phyloP scores from a whole-genome alignment of 2,113 vertebrate species.

The Dicrurus megarhynchus region DNA sequence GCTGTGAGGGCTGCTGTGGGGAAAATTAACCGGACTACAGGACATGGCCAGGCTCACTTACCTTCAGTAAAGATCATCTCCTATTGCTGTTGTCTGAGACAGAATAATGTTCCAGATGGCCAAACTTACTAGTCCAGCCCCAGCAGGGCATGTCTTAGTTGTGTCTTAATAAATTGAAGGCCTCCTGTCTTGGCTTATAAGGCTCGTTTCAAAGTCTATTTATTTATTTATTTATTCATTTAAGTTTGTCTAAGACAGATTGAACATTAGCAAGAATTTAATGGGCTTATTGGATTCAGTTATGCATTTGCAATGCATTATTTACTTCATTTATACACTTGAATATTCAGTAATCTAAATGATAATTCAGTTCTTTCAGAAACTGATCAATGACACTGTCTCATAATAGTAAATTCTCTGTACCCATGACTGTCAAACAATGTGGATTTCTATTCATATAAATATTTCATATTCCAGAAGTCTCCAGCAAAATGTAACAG shows the following conservation, averaged over 20 bases:
- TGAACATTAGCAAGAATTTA: neutral
- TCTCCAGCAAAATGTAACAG: neutral
- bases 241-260: neutral
- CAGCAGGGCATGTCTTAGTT: neutral
- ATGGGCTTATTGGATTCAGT: neutral
- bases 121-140: neutral
- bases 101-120: neutral
- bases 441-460: neutral
- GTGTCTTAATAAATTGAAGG: neutral
- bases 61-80: neutral
- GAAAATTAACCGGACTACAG: neutral
- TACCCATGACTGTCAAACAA: neutral
- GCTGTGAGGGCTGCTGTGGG: neutral
- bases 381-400: neutral
- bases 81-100: neutral
- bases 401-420: neutral
- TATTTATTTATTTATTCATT: neutral
- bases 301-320: neutral
- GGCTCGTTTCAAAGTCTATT: neutral
- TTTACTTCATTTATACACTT: neutral
- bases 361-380: neutral
- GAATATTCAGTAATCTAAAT: neutral
- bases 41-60: neutral
- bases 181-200: neutral
- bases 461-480: neutral